Base-by-base conservation (phyloP, 1,140 invertebrate species). In the Zophobas morio region DNA sequence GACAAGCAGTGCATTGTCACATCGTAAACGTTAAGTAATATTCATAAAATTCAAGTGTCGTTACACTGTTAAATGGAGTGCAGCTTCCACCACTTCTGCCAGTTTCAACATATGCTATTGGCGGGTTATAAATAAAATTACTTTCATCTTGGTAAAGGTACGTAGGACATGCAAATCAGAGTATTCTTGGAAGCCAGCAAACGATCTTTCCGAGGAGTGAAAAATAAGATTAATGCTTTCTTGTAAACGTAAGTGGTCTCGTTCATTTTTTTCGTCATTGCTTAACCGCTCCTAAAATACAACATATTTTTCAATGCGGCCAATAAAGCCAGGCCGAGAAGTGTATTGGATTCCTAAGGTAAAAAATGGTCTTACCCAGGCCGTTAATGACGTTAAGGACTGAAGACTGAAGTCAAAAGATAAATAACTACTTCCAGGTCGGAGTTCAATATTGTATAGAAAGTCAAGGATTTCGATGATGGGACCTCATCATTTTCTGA, bases 391-490 rank as follows among this genome's bases (percentile, higher is more conserved):
- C 60, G 60, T 57, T 57, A 57, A 57, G 54, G 20, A 42, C 37
- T 66, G n/a, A 32, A 42, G 20, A 42, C 37, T 66, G n/a, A 32
- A 42, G 37, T 66, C 60, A 66, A 66, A 66, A 66, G 60, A 66
- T 66, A 66, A 66, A 66, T 66, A 66, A 66, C 60, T 66, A 66
- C 39, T 66, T 66, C 60, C 60, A 40, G 60, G 60, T 66, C 60
- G 20, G 20, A 66, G 60, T 66, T 66, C 60, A 66, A 42, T 42
- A 46, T 42, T 66, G 60, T 66, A 66, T 42, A 42, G 37, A 66
- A 66, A 66, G 60, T 66, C 39, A 66, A 66, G 39, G 35, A 60
- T 42, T 42, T 42, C 49, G 60, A 39, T 20, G 60, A 66, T 66
- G 60, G 34, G 60, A 20, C 60, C 39, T 60, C 60, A 66, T 66